Evolutionary conservation across 2,797 vertebrate species (phyloP).

Genomic region (Lepilemur ruficaudatus): DNA sequence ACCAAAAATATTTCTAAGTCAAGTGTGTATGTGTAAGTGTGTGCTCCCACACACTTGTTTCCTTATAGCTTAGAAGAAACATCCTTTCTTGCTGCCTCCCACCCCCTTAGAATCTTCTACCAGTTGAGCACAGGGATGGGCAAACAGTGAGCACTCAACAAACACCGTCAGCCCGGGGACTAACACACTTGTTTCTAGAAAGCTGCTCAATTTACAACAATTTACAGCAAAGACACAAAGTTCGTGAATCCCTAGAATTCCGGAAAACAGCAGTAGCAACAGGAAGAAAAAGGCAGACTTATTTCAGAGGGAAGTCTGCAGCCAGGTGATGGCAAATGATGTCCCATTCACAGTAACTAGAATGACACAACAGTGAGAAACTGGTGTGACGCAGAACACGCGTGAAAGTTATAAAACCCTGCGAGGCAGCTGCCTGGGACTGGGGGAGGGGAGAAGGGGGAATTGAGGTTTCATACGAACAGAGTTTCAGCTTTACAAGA

Average conservation of each 20-base stretch:
- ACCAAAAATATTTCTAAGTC: too few species aligned
- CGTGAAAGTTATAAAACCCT: neutral
- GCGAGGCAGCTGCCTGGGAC: neutral
- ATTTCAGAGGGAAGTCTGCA: neutral
- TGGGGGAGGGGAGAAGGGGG: neutral
- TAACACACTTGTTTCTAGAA: neutral
- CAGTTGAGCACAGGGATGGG: neutral
- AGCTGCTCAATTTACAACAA: neutral
- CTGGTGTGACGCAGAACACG: neutral
- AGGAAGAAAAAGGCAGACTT: neutral
- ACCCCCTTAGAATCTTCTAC: neutral
- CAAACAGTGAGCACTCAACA: neutral
- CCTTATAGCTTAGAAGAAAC: neutral
- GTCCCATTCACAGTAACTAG: neutral
- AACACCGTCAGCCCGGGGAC: neutral
- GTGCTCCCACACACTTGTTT: neutral
- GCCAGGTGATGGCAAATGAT: neutral
- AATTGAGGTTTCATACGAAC: neutral
- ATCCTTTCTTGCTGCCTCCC: neutral
- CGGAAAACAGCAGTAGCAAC: neutral
- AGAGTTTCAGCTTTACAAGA: neutral
- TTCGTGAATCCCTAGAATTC: neutral
- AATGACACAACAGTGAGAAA: neutral
- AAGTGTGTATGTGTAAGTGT: accelerated
- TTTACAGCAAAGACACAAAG: neutral